Conservation (phyloP, 2,113 vertebrate genomes). For the Stegostoma tigrinum region DNA sequence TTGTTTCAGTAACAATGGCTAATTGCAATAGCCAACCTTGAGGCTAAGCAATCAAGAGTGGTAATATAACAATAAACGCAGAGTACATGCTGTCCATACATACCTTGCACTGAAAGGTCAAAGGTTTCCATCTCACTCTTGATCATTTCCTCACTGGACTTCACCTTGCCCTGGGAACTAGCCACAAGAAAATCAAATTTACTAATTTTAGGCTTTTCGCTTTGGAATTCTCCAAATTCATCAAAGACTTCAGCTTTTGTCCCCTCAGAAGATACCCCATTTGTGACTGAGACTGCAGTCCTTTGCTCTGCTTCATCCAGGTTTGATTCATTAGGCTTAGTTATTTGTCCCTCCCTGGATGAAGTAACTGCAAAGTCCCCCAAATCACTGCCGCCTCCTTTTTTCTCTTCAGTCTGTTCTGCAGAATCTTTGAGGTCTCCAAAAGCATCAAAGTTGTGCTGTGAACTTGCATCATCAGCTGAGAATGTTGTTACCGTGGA, state of each 20-base stretch:
- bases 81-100: conserved; percentile 45
- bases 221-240: conserved; percentile 87
- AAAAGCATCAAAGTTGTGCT: conserved; percentile 62
- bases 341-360: conserved; percentile 37
- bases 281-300: conserved; percentile 36
- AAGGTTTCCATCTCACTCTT: conserved; percentile 90
- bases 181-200: conserved; percentile 96
- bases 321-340: conserved; percentile 45
- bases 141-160: conserved; percentile 99
- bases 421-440: conserved; percentile 58
- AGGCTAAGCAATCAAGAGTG: not conserved
- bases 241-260: conserved; percentile 56
- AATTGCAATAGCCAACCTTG: not conserved
- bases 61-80: not conserved
- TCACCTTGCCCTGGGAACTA: conserved; percentile 82
- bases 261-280: conserved; percentile 41
- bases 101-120: conserved; percentile 94
- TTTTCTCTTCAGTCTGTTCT: conserved; percentile 47
- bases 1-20: not conserved
- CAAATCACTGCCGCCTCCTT: conserved; percentile 58
- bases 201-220: conserved; percentile 92
- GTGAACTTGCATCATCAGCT: conserved; percentile 54
- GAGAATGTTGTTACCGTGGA: conserved; percentile 68
- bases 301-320: conserved; percentile 42
- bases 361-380: conserved; percentile 71